Conservation (phyloP, 2,888 invertebrate genomes). For the Nasonovia ribisnigri region DNA sequence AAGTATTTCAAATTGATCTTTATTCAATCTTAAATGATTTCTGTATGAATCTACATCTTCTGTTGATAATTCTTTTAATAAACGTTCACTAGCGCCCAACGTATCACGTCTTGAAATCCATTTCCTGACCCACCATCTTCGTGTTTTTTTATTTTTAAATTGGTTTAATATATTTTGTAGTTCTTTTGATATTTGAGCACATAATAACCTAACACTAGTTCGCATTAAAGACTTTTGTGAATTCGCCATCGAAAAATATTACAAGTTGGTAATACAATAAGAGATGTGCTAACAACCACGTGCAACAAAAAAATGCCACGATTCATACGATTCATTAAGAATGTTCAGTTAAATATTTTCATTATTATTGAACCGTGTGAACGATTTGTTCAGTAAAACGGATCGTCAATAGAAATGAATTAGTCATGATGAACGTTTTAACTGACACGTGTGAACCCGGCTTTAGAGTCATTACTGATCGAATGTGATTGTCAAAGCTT, state of each 20-base stretch:
- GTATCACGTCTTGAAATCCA: slow-evolving; percentile 2
- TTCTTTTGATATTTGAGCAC: not conserved
- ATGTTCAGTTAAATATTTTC: not conserved
- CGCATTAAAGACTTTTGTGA: not conserved
- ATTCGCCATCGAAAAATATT: slow-evolving; percentile 6
- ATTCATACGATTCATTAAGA: not conserved
- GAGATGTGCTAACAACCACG: not conserved
- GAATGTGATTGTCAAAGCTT: too few species aligned
- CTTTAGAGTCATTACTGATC: too few species aligned
- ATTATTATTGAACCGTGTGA: not conserved
- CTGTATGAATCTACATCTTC: slow-evolving; percentile 4
- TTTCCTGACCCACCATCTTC: slow-evolving; percentile 31
- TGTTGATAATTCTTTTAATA: slow-evolving; percentile 15
- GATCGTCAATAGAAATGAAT: not conserved
- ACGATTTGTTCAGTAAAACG: not conserved
- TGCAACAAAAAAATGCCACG: not conserved
- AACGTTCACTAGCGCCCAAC: not conserved
- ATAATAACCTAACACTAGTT: not conserved
- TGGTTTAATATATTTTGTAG: slow-evolving; percentile 8
- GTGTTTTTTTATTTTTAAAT: not conserved
- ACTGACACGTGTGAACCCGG: not conserved
- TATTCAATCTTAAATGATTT: slow-evolving; percentile 26
- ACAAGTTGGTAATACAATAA: not conserved
- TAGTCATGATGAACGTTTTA: not conserved
- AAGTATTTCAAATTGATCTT: slow-evolving; percentile 28